phyloP scores from a whole-genome alignment of 2,113 vertebrate genomes.

The Trichechus manatus region DNA sequence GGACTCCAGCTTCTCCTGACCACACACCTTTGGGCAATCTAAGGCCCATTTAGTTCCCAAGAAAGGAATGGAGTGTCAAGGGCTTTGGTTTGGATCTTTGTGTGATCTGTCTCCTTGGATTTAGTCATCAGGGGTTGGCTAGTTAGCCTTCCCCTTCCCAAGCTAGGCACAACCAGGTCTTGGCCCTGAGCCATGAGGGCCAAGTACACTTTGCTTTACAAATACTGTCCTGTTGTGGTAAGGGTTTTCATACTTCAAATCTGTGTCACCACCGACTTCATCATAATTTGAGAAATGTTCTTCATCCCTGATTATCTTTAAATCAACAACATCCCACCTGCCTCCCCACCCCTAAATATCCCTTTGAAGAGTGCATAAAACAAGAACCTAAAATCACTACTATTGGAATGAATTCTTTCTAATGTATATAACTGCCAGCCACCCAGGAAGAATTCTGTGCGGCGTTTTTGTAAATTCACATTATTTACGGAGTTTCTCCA shows the following conservation, averaged over 20 bases:
- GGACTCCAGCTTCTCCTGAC: not conserved
- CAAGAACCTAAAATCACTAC: conserved; percentile 46
- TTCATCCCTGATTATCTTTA: not conserved
- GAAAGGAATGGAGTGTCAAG: not conserved
- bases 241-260: conserved; percentile 27
- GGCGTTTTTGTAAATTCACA: conserved; percentile 46
- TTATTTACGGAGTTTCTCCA: not conserved
- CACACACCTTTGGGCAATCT: not conserved
- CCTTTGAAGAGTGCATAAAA: conserved; percentile 32
- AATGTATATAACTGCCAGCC: not conserved
- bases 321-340: not conserved
- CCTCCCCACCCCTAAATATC: not conserved
- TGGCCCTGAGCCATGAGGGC: not conserved
- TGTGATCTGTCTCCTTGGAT: not conserved
- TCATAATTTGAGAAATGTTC: conserved; percentile 15
- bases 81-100: conserved; percentile 1
- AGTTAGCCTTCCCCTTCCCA: not conserved
- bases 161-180: conserved; percentile 32
- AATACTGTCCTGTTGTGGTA: conserved; percentile 20
- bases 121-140: not conserved
- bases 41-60: conserved; percentile 39
- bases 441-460: not conserved
- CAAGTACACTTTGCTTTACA: conserved; percentile 2
- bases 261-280: not conserved
- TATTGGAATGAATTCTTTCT: conserved; percentile 43